phyloP scores from a whole-genome alignment of 2,888 invertebrate genomes.

The Uropetala carovei region DNA sequence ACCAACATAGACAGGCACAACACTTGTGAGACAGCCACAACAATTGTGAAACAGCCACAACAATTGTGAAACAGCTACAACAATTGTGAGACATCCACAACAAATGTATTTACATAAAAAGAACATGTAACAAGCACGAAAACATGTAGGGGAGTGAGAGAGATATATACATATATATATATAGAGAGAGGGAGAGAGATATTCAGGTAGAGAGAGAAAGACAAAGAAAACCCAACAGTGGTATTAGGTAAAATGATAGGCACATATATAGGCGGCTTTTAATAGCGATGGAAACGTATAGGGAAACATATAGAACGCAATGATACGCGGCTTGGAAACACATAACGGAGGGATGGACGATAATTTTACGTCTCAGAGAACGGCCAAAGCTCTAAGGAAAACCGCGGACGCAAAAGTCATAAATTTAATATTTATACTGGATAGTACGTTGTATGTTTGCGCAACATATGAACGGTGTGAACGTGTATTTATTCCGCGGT shows the following conservation, averaged over 20 bases:
- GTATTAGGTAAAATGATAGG: conserved; percentile 12
- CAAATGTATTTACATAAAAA: background rate
- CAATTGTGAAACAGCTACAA: background rate
- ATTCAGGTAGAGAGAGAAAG: background rate
- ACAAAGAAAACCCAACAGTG: background rate
- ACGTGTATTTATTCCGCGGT: too few relatives aligned
- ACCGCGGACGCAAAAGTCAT: background rate
- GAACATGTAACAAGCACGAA: background rate
- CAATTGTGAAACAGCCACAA: background rate
- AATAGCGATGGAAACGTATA: background rate
- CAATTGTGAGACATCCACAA: conserved; percentile 39
- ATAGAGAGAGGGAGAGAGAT: background rate
- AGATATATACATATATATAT: background rate
- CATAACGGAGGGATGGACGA: background rate
- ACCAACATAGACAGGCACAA: background rate
- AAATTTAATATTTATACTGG: background rate
- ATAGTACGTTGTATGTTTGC: background rate
- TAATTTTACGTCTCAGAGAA: background rate
- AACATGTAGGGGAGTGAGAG: background rate
- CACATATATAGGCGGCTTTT: conserved; percentile 36
- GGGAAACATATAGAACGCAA: background rate
- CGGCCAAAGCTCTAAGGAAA: conserved; percentile 29
- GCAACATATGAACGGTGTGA: background rate
- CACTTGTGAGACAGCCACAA: conserved; percentile 6
- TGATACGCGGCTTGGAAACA: background rate